A percentile compares a stretch with the other conserved stretches of the same genome.
Conservation (phyloP, 2,888 invertebrate genomes). For the Rhaphigaster nebulosa region DNA sequence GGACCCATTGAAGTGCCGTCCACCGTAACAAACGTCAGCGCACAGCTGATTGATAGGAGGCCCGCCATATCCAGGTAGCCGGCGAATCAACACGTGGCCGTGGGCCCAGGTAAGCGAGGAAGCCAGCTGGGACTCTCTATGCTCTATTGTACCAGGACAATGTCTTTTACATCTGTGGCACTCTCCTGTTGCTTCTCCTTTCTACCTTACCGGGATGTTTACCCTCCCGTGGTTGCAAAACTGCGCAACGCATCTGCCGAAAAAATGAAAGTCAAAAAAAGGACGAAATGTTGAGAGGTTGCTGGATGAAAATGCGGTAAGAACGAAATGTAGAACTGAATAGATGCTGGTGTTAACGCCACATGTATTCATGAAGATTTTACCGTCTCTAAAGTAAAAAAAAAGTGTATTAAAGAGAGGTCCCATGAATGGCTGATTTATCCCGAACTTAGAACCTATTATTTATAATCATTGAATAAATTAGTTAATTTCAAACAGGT, state of each 20-base stretch:
- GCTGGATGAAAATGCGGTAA: not conserved
- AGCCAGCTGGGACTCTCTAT: not conserved
- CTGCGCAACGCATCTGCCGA: not conserved
- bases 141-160: not conserved
- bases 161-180: slow-evolving; percentile 27
- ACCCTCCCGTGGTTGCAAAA: not conserved
- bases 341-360: too few relatives aligned
- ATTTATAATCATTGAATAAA: too few relatives aligned
- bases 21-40: not conserved
- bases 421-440: too few relatives aligned
- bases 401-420: too few relatives aligned
- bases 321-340: not conserved
- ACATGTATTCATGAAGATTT: too few relatives aligned
- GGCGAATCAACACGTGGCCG: slow-evolving; percentile 17
- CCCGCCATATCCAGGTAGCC: not conserved
- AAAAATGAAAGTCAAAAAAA: not conserved
- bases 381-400: too few relatives aligned
- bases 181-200: slow-evolving; percentile 39
- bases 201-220: not conserved
- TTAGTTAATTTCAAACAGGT: too few relatives aligned
- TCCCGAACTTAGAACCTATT: too few relatives aligned
- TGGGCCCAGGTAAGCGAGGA: not conserved
- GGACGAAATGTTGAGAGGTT: not conserved
- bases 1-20: not conserved
- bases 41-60: not conserved